Base-by-base conservation (phyloP, 2,888 invertebrate genomes). In the Anodontia alba region DNA sequence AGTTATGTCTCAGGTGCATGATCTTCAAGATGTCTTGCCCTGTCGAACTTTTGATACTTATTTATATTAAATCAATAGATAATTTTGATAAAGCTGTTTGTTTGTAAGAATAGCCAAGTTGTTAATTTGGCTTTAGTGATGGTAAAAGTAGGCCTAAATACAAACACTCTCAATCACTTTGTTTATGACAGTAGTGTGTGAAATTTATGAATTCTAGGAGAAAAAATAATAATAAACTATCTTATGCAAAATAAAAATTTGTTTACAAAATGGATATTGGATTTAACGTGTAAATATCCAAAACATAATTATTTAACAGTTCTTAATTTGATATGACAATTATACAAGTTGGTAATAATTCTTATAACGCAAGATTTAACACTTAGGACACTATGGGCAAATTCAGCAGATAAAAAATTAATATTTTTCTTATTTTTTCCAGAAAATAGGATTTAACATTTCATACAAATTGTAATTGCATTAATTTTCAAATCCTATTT, bases 51-150 rank as follows among this genome's bases (percentile, higher is more conserved):
- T 26, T 57, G 57, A 57, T 57, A 29, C 57, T 57, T 20, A 29
- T 57, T 57, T 57, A 23, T 26, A 26, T 26, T 57, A 20, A 57
- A 57, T 57, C 57, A 29, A 57, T 57, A 57, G 62, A 62, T 33
- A 33, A 62, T 62, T 62, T 62, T 62, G 62, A 62, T 62, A 33
- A 62, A 62, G 33, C 26, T 57, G 57, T 57, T 57, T 57, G 57
- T 57, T 57, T 57, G n/a, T 57, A 1, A 17, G 57, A 62, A 62
- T 62, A 23, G 15, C 57, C 29, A 5, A 23, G 62, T 62, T 33
- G 62, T 62, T 62, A 62, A 62, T 62, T 62, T 62, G 31, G 23
- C 15, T 33, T 57, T 62, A 29, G 17, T 62, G 26, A 33, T 10
- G 33, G 5, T 2, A 8, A 62, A 62, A 62, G 62, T 62, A 23